phyloP scores from a whole-genome alignment of 37 sponge, comb jelly and placozoan genomes.

The Chondrosia reniformis region DNA sequence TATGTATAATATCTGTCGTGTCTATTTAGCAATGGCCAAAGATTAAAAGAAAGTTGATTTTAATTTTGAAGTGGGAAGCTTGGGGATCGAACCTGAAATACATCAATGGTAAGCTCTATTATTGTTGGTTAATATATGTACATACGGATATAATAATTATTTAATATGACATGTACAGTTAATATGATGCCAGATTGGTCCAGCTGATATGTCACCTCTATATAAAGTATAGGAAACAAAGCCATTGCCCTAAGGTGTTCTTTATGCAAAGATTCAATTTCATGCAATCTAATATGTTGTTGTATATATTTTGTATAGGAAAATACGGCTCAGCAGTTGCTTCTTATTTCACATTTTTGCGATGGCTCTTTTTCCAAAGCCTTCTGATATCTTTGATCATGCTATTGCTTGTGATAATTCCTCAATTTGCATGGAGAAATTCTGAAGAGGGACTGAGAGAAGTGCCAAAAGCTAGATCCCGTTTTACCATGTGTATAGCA shows the following conservation, averaged over 20 bases:
- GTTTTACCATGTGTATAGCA: neutral
- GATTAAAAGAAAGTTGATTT: neutral
- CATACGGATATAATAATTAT: no score
- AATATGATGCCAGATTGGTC: no score
- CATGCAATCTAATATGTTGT: no score
- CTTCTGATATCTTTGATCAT: neutral
- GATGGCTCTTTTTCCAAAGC: conserved; percentile 4
- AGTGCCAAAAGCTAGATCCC: neutral
- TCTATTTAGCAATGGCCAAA: conserved; percentile 10
- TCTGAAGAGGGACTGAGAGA: neutral
- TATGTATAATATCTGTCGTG: no score
- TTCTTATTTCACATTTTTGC: conserved; percentile 15
- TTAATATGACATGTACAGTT: no score
- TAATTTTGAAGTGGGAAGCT: neutral
- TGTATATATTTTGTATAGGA: neutral
- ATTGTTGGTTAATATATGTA: no score
- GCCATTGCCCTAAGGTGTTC: no score
- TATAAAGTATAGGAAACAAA: no score
- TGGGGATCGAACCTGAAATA: conserved; percentile 14
- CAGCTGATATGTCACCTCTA: no score
- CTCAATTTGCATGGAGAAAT: conserved; percentile 17
- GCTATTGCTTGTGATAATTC: neutral
- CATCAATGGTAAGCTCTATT: neutral
- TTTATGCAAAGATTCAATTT: no score
- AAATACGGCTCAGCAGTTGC: conserved; percentile 5